Conservation (phyloP, 2,888 invertebrate species). For the Eumerus sabulonum region DNA sequence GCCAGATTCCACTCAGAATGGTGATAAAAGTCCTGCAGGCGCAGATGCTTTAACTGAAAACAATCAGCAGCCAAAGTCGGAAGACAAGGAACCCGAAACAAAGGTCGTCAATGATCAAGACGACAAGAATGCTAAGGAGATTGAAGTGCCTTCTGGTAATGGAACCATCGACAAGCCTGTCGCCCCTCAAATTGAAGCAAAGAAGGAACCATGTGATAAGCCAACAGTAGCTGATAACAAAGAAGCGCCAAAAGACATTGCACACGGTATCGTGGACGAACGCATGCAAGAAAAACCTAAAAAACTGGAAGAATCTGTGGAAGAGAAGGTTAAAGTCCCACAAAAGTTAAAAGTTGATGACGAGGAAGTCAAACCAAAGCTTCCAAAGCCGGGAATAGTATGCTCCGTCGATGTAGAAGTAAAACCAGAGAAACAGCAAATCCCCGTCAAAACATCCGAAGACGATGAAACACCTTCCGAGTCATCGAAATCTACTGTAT, state of each 20-base stretch:
- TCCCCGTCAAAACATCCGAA: constrained; percentile 9
- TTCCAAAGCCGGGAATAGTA: too few relatives aligned
- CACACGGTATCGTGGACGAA: neutral
- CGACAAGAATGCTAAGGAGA: constrained; percentile 20
- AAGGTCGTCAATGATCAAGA: constrained; percentile 37
- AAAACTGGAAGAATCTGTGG: neutral
- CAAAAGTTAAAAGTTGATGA: constrained; percentile 61
- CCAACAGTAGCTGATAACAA: neutral
- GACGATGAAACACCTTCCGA: constrained; percentile 65
- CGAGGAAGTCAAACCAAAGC: constrained; percentile 40
- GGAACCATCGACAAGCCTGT: constrained; percentile 20
- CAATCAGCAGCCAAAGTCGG: neutral
- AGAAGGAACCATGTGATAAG: constrained; percentile 21
- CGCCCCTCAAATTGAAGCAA: neutral
- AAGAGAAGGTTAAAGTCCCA: constrained; percentile 32
- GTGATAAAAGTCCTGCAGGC: constrained; percentile 25
- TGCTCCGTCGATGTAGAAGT: constrained; percentile 10
- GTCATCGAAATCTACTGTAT: constrained; percentile 48
- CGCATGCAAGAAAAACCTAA: constrained; percentile 23
- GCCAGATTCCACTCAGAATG: constrained; percentile 34
- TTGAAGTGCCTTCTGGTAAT: constrained; percentile 19
- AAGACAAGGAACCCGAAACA: constrained; percentile 38
- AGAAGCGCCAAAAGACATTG: neutral
- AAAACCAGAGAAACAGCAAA: constrained; percentile 2
- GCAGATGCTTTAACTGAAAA: constrained; percentile 69